A percentile compares a stretch with the other conserved stretches of the same genome.
Conservation (phyloP, 2,113 vertebrate genomes). For the Erpornis zantholeuca region DNA sequence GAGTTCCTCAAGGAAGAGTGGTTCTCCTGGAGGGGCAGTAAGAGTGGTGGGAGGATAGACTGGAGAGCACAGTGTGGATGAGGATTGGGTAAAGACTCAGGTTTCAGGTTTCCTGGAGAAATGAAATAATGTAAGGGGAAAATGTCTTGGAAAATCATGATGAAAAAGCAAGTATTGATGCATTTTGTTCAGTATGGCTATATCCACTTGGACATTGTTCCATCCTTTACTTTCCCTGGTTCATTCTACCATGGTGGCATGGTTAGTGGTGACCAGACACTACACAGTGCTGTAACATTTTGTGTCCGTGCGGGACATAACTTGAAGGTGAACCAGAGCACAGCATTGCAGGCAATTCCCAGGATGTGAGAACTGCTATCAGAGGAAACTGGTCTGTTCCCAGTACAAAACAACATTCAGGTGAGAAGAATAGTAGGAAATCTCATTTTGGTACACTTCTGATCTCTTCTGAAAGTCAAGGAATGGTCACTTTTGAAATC, state of each 20-base stretch:
- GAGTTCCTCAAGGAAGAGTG: neutral
- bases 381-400: neutral
- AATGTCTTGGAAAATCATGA: neutral
- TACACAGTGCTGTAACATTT: neutral
- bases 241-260: neutral
- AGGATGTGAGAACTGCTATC: neutral
- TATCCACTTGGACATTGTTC: neutral
- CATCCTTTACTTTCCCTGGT: neutral
- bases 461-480: neutral
- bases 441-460: neutral
- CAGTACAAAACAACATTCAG: neutral
- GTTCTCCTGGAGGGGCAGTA: neutral
- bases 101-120: neutral
- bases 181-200: neutral
- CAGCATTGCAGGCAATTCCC: neutral
- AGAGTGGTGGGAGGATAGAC: neutral
- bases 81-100: neutral
- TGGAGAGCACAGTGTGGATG: neutral
- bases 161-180: neutral
- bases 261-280: neutral
- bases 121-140: neutral
- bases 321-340: neutral
- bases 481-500: neutral
- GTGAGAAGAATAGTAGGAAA: neutral
- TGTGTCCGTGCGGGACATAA: neutral